Evolutionary conservation across 2,113 vertebrate species (phyloP).

Genomic region (Hydrolagus affinis): DNA sequence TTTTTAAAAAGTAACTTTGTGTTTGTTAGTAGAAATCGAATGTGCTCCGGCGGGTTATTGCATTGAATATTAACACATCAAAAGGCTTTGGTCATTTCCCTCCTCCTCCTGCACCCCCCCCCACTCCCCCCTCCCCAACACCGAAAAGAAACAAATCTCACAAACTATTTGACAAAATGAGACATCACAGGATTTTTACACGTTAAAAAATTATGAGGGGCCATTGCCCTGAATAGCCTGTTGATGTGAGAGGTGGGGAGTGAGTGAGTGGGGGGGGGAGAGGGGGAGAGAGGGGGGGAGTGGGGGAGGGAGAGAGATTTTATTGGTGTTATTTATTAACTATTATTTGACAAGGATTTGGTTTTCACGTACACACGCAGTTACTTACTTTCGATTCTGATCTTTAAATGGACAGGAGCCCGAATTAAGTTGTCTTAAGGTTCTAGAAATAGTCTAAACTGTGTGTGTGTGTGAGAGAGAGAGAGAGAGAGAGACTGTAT

Average conservation of each 20-base stretch:
- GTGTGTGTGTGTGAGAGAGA: too few species aligned
- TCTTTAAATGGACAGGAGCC: not conserved
- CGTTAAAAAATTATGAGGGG: conserved; percentile 8
- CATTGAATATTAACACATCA: conserved; percentile 11
- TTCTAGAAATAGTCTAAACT: not conserved
- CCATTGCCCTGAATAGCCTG: conserved; percentile 7
- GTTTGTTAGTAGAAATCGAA: too few species aligned
- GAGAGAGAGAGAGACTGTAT: too few species aligned
- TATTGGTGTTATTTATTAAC: too few species aligned
- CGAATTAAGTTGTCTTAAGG: not conserved
- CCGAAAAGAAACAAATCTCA: conserved; percentile 10
- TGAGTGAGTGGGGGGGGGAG: not conserved
- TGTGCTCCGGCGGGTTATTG: too few species aligned
- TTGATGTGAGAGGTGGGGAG: not conserved
- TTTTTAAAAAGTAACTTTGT: too few species aligned
- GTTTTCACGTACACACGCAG: too few species aligned
- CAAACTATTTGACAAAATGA: conserved; percentile 20
- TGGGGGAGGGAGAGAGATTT: too few species aligned
- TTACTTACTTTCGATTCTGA: conserved; percentile 16
- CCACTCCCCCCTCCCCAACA: not conserved
- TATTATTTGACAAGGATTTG: too few species aligned
- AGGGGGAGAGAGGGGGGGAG: too few species aligned
- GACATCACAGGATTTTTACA: not conserved
- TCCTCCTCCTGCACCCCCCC: too few species aligned
- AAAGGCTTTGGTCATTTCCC: not conserved